Conservation (phyloP, 2,888 invertebrate species). For the Drosophila siamana region DNA sequence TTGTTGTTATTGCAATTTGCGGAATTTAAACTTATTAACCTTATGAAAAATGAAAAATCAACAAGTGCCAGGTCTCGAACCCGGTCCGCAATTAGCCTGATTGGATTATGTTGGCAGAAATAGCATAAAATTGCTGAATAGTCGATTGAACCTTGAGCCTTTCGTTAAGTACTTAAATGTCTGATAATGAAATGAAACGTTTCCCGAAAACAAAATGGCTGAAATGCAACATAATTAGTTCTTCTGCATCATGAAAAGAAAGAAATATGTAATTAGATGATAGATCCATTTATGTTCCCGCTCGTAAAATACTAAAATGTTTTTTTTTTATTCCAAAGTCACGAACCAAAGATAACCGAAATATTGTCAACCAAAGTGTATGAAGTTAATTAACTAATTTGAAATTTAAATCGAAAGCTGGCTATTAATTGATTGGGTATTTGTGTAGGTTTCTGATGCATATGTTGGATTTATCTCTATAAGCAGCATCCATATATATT, state of each 20-base stretch:
- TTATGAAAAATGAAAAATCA: conserved; percentile 55
- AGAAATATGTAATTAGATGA: neutral
- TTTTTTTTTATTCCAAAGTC: conserved; percentile 4
- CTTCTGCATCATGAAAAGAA: neutral
- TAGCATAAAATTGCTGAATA: conserved; percentile 19
- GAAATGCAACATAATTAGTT: neutral
- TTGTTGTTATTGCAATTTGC: conserved; percentile 17
- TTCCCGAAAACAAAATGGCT: neutral
- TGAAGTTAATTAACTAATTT: conserved; percentile 1
- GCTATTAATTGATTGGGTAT: conserved; percentile 1
- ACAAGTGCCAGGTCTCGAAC: conserved; percentile 39
- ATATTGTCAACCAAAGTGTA: conserved; percentile 8
- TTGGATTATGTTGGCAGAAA: conserved; percentile 39
- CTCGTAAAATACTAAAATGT: neutral
- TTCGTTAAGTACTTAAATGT: conserved; percentile 13
- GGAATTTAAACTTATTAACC: conserved; percentile 72
- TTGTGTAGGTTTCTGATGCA: conserved; percentile 3
- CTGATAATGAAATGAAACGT: conserved; percentile 1
- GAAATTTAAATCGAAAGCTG: conserved; percentile 16
- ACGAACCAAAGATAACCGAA: conserved; percentile 5
- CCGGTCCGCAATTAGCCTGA: conserved; percentile 42
- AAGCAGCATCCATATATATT: neutral
- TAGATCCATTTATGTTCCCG: neutral
- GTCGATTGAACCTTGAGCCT: conserved; percentile 16
- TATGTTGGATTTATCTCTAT: neutral